These are phyloP conservation scores for Deilephila elpenor DNA, from an alignment of 2,888 invertebrate genomes.

Conservation along the genomic window DNA sequence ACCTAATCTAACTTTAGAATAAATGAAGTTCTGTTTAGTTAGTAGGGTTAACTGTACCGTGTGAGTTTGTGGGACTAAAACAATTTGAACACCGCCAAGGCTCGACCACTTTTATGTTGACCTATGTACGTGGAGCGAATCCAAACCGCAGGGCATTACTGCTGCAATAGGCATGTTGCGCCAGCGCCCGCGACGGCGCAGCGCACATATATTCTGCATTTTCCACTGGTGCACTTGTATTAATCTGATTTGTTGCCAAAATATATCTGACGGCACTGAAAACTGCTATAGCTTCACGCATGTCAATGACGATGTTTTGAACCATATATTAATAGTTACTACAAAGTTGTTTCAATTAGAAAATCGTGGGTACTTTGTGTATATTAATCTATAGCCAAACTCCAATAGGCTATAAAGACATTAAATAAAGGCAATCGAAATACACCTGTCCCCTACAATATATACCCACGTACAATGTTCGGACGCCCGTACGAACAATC, in stretches of 20 bases:
- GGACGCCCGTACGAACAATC: neutral
- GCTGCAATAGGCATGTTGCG: slow-evolving; percentile 70
- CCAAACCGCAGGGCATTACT: slow-evolving; percentile 76
- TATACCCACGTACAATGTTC: too few relatives aligned
- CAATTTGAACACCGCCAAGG: slow-evolving; percentile 70
- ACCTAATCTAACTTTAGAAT: slow-evolving; percentile 49
- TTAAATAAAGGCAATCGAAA: too few relatives aligned
- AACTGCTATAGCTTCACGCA: too few relatives aligned
- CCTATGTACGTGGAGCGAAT: slow-evolving; percentile 71
- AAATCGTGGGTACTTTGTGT: too few relatives aligned
- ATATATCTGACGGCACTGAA: neutral
- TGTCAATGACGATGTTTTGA: too few relatives aligned
- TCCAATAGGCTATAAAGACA: too few relatives aligned
- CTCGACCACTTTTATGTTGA: slow-evolving; percentile 73
- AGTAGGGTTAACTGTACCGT: slow-evolving; percentile 56
- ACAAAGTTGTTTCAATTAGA: too few relatives aligned
- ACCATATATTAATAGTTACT: too few relatives aligned
- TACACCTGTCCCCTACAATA: too few relatives aligned
- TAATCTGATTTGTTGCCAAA: neutral
- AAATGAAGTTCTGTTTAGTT: slow-evolving; percentile 55
- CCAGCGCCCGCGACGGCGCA: slow-evolving; percentile 58
- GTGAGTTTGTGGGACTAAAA: slow-evolving; percentile 69
- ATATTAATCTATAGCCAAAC: too few relatives aligned
- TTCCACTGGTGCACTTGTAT: slow-evolving; percentile 8
- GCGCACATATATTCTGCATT: slow-evolving; percentile 58